Percentiles rank a stretch among this genome's conserved stretches.
phyloP scores from a whole-genome alignment of 2,113 vertebrate species.

The Syngnathus floridae region DNA sequence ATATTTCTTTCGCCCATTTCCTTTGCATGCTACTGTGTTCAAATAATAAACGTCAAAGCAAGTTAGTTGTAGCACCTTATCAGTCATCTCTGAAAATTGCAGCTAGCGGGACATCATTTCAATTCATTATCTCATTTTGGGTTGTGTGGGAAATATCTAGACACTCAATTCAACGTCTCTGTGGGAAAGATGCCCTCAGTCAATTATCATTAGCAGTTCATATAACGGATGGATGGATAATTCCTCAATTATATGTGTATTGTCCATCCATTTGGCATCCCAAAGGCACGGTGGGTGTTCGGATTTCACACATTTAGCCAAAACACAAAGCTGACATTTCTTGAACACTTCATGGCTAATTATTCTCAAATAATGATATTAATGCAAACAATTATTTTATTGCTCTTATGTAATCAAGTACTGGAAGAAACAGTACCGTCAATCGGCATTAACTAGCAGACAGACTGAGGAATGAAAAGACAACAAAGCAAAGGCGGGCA shows the following conservation, averaged over 20 bases:
- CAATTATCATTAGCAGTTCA: not conserved
- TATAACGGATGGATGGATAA: too few relatives aligned
- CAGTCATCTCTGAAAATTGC: constrained; percentile 21
- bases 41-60: constrained; percentile 22
- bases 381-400: constrained; percentile 19
- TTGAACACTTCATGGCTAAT: constrained; percentile 32
- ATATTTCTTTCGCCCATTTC: too few relatives aligned
- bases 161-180: constrained; percentile 1
- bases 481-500: not conserved
- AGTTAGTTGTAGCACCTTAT: constrained; percentile 28
- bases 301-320: not conserved
- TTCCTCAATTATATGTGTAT: not conserved
- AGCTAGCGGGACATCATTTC: constrained; percentile 27
- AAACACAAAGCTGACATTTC: not conserved
- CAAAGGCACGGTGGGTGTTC: not conserved
- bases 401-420: not conserved
- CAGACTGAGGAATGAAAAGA: constrained; percentile 17
- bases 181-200: not conserved
- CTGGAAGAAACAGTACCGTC: constrained; percentile 25
- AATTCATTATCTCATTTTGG: constrained; percentile 33
- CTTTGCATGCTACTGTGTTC: not conserved
- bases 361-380: constrained; percentile 38
- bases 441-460: constrained; percentile 58
- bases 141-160: constrained; percentile 1
- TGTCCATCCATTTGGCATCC: not conserved